Evolutionary conservation across 2,888 invertebrate genomes (phyloP).

Genomic region (Polyploca ridens): DNA sequence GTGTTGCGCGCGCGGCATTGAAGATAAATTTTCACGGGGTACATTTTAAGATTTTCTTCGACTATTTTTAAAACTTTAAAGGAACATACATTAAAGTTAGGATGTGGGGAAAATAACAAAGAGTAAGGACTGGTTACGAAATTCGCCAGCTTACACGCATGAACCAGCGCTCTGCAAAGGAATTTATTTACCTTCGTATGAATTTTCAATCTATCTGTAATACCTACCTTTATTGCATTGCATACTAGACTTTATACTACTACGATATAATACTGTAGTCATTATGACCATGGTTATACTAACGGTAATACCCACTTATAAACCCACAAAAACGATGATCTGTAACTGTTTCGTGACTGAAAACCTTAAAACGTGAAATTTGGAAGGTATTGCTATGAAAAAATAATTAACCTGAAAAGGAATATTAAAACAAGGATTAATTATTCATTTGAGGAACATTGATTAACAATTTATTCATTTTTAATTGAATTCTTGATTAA

Average conservation of each 20-base stretch:
- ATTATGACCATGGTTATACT: conserved; percentile 30
- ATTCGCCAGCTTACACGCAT: background rate
- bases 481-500: too few species aligned
- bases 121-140: background rate
- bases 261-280: too few species aligned
- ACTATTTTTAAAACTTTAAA: conserved; percentile 7
- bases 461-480: too few species aligned
- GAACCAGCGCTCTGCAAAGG: background rate
- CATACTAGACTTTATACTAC: background rate
- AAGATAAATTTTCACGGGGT: background rate
- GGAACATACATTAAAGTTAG: background rate
- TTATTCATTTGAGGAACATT: too few species aligned
- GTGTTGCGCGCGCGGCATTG: conserved; percentile 11
- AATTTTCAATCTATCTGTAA: conserved; percentile 12
- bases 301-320: conserved; percentile 53
- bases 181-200: conserved; percentile 17
- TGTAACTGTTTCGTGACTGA: too few species aligned
- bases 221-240: background rate
- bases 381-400: too few species aligned
- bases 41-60: background rate
- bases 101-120: conserved; percentile 2
- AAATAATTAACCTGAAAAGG: too few species aligned
- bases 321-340: too few species aligned
- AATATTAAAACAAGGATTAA: too few species aligned
- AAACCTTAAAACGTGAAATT: too few species aligned